These are phyloP conservation scores for Mellilla xanthometata DNA, from an alignment of 2,888 invertebrate genomes.

Conservation along the genomic window DNA sequence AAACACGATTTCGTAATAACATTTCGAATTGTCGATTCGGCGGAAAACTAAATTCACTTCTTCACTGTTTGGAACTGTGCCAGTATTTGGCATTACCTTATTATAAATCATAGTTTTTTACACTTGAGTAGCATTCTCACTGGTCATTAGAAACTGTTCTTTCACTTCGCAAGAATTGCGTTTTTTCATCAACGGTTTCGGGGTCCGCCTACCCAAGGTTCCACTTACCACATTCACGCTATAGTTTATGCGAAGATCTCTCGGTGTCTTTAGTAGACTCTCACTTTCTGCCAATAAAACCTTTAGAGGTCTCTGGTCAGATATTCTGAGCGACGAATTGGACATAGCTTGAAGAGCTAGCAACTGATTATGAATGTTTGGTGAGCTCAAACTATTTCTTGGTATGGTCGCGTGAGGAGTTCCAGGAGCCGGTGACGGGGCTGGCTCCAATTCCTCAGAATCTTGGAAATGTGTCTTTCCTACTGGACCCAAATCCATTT, in stretches of 20 bases:
- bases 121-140: conserved; percentile 94
- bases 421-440: conserved; percentile 77
- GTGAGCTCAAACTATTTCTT: conserved; percentile 78
- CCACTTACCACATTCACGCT: conserved; percentile 59
- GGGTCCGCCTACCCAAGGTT: conserved; percentile 77
- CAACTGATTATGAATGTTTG: conserved; percentile 76
- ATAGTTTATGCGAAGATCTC: conserved; percentile 57
- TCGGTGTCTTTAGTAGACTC: conserved; percentile 50
- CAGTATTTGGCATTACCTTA: conserved; percentile 20
- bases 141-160: conserved; percentile 90
- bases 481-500: conserved; percentile 80
- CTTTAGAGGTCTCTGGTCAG: conserved; percentile 58
- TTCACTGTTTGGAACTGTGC: conserved; percentile 22
- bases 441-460: conserved; percentile 69
- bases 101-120: conserved; percentile 55
- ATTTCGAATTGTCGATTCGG: conserved; percentile 18
- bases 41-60: conserved; percentile 22
- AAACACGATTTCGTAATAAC: conserved; percentile 9
- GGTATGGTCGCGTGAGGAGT: conserved; percentile 73
- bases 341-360: conserved; percentile 68
- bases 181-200: conserved; percentile 91
- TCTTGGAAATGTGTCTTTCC: conserved; percentile 70
- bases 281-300: conserved; percentile 66
- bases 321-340: conserved; percentile 44
- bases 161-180: conserved; percentile 84